phyloP scores from a whole-genome alignment of 2,797 vertebrate genomes.

The Acanthurus tractus region DNA sequence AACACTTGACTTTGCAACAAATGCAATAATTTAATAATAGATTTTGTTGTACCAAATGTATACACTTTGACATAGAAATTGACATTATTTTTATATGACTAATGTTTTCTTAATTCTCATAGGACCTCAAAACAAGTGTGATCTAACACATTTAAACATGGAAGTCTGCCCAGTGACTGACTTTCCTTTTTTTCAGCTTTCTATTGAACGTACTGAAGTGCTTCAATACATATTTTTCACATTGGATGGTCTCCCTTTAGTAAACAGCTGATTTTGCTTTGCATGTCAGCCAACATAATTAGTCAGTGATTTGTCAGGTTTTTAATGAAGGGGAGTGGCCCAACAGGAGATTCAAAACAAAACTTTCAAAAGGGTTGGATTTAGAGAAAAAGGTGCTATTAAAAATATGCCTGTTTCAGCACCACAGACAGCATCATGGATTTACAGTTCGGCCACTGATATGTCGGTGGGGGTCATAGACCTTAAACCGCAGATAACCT shows the following conservation, averaged over 20 bases:
- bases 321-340: too few relatives aligned
- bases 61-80: not conserved
- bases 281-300: not conserved
- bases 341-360: too few relatives aligned
- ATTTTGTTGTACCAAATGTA: not conserved
- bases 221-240: not conserved
- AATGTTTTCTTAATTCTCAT: not conserved
- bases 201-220: not conserved
- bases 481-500: too few relatives aligned
- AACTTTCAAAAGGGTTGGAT: too few relatives aligned
- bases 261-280: not conserved
- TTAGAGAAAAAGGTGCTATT: too few relatives aligned
- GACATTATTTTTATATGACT: too few relatives aligned
- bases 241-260: not conserved
- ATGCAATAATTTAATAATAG: too few relatives aligned
- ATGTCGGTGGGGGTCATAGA: too few relatives aligned
- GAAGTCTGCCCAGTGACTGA: not conserved
- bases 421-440: too few relatives aligned
- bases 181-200: not conserved
- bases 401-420: too few relatives aligned
- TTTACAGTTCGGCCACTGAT: too few relatives aligned
- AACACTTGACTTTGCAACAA: not conserved
- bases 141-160: not conserved
- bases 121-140: not conserved
- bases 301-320: too few relatives aligned